These are phyloP conservation scores for Ctenochaetus hawaiiensis DNA, from an alignment of 2,797 vertebrate genomes.

Conservation along the genomic window DNA sequence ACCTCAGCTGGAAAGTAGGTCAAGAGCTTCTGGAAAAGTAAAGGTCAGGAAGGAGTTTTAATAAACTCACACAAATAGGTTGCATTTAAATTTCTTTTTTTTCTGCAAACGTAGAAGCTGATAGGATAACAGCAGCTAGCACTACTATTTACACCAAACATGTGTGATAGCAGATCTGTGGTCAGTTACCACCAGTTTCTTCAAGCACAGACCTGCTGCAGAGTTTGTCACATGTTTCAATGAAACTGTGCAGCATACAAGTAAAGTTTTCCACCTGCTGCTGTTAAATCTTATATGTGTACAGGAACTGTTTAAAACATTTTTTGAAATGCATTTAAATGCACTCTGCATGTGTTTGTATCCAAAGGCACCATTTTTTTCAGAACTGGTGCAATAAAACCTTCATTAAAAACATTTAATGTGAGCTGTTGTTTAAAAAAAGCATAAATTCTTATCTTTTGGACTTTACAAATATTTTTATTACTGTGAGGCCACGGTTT, in stretches of 20 bases:
- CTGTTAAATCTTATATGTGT: neutral
- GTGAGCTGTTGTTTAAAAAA: no score
- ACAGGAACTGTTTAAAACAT: neutral
- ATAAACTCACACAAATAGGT: neutral
- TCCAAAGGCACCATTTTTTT: neutral
- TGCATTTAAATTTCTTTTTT: neutral
- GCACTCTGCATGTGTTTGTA: neutral
- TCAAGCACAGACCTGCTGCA: neutral
- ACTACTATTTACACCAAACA: neutral
- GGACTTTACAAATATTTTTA: neutral
- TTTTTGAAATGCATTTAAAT: neutral
- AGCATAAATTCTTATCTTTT: neutral
- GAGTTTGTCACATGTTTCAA: neutral
- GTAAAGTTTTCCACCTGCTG: slow-evolving; percentile 14
- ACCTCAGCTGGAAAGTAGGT: slow-evolving; percentile 50
- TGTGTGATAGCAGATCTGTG: neutral
- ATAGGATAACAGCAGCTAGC: neutral
- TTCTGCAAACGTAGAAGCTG: neutral
- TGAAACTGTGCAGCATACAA: neutral
- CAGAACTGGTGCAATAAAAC: neutral
- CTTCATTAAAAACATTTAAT: neutral
- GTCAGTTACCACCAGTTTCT: neutral
- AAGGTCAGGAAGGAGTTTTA: neutral
- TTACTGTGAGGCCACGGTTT: neutral
- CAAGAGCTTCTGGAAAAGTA: slow-evolving; percentile 34